These are phyloP conservation scores for Neosilurus mollespiculum DNA, from an alignment of 2,797 vertebrate genomes.

Conservation along the genomic window DNA sequence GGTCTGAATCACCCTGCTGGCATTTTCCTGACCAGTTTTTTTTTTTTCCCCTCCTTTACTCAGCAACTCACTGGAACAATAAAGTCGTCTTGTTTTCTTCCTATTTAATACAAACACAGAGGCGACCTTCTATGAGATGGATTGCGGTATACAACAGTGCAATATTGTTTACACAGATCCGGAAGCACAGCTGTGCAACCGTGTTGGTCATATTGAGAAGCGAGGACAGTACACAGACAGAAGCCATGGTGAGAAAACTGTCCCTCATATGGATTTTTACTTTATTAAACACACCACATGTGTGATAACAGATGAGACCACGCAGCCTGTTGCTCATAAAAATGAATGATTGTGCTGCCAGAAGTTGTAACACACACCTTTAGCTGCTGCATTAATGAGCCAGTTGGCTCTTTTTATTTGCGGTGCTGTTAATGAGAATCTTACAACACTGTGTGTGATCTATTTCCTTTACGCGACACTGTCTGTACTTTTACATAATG, in stretches of 20 bases:
- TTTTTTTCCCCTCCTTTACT: conserved; percentile 41
- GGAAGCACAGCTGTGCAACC: conserved; percentile 43
- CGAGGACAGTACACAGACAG: conserved; percentile 41
- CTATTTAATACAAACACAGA: conserved; percentile 46
- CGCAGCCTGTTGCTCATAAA: conserved; percentile 65
- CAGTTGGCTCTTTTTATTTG: conserved; percentile 58
- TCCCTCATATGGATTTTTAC: conserved; percentile 53
- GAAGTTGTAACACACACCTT: conserved; percentile 66
- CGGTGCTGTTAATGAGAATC: conserved; percentile 47
- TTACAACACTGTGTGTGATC: conserved; percentile 58
- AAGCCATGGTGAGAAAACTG: conserved; percentile 33
- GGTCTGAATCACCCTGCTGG: conserved; percentile 54
- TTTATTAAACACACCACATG: conserved; percentile 67
- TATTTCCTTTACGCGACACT: conserved; percentile 70
- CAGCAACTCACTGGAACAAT: conserved; percentile 51
- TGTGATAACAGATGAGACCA: conserved; percentile 64
- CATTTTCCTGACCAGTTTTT: conserved; percentile 49
- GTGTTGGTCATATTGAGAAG: conserved; percentile 33
- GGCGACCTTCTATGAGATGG: conserved; percentile 26
- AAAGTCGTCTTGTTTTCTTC: conserved; percentile 53
- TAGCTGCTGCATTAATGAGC: conserved; percentile 61
- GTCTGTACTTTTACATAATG: conserved; percentile 66
- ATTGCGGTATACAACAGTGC: conserved; percentile 19
- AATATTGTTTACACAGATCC: conserved; percentile 14
- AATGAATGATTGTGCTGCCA: conserved; percentile 62